Evolutionary conservation across 2,113 vertebrate species (phyloP), one percentile per base, ranked within the genome.

Genomic region (Trematomus loennbergii): DNA sequence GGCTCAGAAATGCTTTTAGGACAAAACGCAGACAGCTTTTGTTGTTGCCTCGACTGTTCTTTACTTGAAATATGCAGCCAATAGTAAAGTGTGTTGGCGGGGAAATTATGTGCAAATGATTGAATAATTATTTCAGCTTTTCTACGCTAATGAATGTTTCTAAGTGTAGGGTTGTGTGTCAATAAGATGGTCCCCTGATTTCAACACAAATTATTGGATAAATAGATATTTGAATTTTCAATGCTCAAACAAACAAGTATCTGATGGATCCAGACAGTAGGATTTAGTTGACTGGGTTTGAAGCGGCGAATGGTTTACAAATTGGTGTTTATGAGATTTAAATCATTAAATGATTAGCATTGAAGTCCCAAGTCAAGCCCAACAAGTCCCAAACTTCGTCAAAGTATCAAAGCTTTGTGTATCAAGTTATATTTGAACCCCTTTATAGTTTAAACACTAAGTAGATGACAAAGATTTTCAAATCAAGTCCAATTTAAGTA

Each of bases 1-100:
- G 55, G 63, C n/a, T 63, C 60, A 16, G 25, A 87, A 60, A 80
- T 36, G 49, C 66, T 79, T 84, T 86, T 25, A 81, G 57, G 54
- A 69, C 20, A 71, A 22, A 58, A 68, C 11, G 17, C 72, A 68
- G 40, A 57, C 52, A 62, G 25, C 48, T 45, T 53, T 45, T 81
- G 68, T 58, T 75, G 46, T 77, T 73, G n/a, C 33, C 25, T 72
- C 33, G 5, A 18, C 33, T 2, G 18, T 12, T 48, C 5, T 20
- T 79, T 59, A 9, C 5, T 59, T 43, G 48, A 64, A 52, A 4
- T 68, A 22, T 33, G 7, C 29, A n/a, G 6, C 43, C 72, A 16
- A 72, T 11, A 13, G 25, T 63, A 46, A 36, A 57, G n/a, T 61
- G 20, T 58, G 53, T 70, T 65, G 4, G 9, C 5, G 50, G 52